These are phyloP conservation scores for Spermophilus dauricus DNA, from an alignment of 2,113 vertebrate genomes.

Conservation along the genomic window DNA sequence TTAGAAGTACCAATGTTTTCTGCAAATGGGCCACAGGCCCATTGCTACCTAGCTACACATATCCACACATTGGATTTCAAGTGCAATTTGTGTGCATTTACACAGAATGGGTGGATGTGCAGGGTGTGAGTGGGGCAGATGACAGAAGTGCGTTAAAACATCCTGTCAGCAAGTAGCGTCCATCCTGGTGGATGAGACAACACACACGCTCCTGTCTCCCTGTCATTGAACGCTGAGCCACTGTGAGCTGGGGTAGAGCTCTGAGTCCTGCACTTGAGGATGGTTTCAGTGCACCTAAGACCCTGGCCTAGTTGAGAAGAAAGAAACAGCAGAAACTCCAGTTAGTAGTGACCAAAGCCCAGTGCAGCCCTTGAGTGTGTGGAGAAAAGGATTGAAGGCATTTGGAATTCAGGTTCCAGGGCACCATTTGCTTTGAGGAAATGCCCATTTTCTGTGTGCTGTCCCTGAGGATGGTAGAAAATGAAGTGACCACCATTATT, in stretches of 20 bases:
- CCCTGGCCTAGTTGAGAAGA: not conserved
- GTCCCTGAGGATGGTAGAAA: not conserved
- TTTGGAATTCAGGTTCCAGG: not conserved
- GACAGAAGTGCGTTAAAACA: not conserved
- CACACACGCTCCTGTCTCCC: accelerated
- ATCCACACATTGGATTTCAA: not conserved
- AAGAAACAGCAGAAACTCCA: not conserved
- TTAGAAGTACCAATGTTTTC: not conserved
- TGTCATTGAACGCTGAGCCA: not conserved
- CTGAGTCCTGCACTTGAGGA: not conserved
- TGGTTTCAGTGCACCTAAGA: not conserved
- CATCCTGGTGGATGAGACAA: not conserved
- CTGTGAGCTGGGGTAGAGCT: too few species aligned
- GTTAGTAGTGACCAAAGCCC: not conserved
- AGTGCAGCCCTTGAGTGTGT: not conserved
- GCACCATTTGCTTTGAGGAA: not conserved
- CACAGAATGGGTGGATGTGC: not conserved
- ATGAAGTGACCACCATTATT: not conserved
- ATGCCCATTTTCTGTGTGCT: not conserved
- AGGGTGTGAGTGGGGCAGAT: not conserved
- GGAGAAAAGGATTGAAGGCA: not conserved
- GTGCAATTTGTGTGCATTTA: not conserved
- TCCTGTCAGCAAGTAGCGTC: not conserved
- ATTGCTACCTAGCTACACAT: not conserved
- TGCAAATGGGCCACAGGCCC: not conserved